phyloP scores from a whole-genome alignment of 2,797 vertebrate species.

The Onychomys leucogaster region DNA sequence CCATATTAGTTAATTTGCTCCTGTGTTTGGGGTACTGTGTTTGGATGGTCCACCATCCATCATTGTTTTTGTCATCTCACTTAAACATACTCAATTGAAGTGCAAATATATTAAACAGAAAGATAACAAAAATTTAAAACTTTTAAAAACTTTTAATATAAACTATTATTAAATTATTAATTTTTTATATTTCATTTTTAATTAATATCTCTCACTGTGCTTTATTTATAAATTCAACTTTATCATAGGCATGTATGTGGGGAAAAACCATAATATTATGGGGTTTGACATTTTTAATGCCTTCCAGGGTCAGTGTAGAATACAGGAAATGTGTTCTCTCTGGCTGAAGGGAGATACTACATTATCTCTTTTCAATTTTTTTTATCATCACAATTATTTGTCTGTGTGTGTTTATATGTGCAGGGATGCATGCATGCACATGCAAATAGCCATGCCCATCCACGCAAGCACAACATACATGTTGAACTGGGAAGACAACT shows the following conservation, averaged over 20 bases:
- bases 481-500: not conserved
- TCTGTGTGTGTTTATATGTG: not conserved
- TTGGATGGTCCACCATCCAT: too few relatives aligned
- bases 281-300: not conserved
- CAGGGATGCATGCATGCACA: too few relatives aligned
- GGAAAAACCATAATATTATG: not conserved
- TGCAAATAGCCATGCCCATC: not conserved
- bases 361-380: not conserved
- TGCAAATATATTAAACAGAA: not conserved
- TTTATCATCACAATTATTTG: not conserved
- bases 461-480: not conserved
- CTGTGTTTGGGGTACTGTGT: not conserved
- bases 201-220: not conserved
- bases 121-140: not conserved
- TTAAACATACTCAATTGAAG: not conserved
- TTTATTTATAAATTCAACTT: not conserved
- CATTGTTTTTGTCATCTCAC: not conserved
- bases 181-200: not conserved
- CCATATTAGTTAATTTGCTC: not conserved
- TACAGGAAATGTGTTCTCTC: not conserved
- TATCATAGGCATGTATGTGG: not conserved
- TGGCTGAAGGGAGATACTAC: not conserved
- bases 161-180: not conserved
- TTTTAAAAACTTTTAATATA: not conserved
- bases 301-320: not conserved